Conservation (phyloP, 2,113 vertebrate species). For the Suncus etruscus region DNA sequence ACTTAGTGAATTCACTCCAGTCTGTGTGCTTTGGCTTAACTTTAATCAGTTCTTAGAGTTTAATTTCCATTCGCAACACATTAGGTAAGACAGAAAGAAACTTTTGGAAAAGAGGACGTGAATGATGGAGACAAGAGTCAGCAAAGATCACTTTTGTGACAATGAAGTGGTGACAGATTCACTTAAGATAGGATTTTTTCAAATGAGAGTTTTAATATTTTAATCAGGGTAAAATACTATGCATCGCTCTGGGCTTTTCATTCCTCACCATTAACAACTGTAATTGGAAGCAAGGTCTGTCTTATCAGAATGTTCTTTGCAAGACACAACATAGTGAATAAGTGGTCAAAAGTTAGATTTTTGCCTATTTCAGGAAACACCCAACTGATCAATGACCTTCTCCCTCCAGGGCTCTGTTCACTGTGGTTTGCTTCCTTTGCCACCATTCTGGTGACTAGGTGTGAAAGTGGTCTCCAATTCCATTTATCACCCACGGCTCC, state of each 20-base stretch:
- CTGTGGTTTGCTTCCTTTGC: neutral
- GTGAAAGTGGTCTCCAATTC: constrained; percentile 29
- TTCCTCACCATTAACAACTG: accelerated
- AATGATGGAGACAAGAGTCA: neutral
- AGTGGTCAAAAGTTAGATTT: neutral
- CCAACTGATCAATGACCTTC: neutral
- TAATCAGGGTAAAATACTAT: neutral
- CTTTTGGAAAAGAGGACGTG: constrained; percentile 20
- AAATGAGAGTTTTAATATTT: too few species aligned
- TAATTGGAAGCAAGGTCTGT: neutral
- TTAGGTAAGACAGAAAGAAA: neutral
- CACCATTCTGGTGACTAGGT: neutral
- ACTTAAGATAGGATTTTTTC: neutral
- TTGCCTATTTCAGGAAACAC: neutral
- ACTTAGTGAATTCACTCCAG: neutral
- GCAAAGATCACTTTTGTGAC: neutral
- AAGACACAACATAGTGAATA: neutral
- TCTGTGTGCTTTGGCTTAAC: neutral
- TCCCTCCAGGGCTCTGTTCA: neutral
- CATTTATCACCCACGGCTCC: neutral
- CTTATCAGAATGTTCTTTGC: constrained; percentile 28
- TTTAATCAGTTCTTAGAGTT: neutral
- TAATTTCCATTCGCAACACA: constrained; percentile 11
- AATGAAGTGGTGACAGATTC: neutral
- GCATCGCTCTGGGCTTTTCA: constrained; percentile 58